phyloP scores from a whole-genome alignment of 2,797 vertebrate genomes.

The Carapus acus region DNA sequence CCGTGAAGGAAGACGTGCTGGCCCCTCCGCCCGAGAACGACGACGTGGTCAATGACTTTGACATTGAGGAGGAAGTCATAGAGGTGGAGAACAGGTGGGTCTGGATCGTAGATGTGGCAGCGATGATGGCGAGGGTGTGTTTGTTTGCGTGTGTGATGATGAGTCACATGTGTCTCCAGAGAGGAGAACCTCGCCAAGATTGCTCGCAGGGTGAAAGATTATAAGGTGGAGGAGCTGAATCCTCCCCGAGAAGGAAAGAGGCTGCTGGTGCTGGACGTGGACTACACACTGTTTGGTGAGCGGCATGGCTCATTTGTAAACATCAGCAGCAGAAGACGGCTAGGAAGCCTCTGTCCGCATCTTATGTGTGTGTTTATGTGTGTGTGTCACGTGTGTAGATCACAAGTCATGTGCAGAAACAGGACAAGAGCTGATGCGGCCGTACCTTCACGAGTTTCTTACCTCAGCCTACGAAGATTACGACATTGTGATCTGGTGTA shows the following conservation, averaged over 20 bases:
- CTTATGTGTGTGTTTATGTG: too few relatives aligned
- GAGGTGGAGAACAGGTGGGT: conserved; percentile 99
- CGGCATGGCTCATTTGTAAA: conserved; percentile 14
- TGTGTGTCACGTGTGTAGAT: conserved; percentile 68
- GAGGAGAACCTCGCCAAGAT: conserved; percentile 98
- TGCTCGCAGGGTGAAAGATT: conserved; percentile 93
- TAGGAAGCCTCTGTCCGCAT: not conserved
- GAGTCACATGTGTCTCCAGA: conserved; percentile 65
- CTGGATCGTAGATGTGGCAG: conserved; percentile 34
- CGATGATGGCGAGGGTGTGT: not conserved
- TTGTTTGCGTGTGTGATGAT: conserved; percentile 3
- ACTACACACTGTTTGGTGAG: conserved; percentile 97
- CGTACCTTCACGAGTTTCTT: conserved; percentile 96
- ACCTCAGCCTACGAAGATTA: conserved; percentile 97
- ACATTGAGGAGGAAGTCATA: conserved; percentile 98
- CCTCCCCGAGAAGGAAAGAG: conserved; percentile 93
- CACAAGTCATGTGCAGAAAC: conserved; percentile 99
- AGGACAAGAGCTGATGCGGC: conserved; percentile 95
- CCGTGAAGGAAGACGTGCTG: conserved; percentile 90
- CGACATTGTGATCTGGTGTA: conserved; percentile 99
- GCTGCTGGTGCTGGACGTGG: conserved; percentile 93
- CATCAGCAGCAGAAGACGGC: too few relatives aligned
- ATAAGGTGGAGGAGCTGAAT: conserved; percentile 94
- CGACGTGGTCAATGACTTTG: conserved; percentile 97
- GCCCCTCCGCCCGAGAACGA: conserved; percentile 97